Evolutionary conservation across 2,888 invertebrate genomes (phyloP), one percentile per base, ranked within the genome.

Genomic region (Rhagonycha lutea): DNA sequence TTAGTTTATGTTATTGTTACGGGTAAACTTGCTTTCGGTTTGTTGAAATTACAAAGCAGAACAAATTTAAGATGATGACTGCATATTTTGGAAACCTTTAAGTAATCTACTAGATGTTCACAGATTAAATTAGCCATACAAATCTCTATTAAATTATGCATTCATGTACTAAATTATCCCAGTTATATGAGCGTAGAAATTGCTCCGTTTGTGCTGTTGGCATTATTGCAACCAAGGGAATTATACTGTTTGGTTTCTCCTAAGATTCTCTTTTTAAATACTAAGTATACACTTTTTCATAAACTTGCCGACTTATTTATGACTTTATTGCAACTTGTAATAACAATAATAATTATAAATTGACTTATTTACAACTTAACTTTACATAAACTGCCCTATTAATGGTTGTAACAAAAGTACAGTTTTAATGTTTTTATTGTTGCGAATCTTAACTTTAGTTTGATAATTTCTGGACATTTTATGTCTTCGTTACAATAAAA

Each of bases 71-170:
- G 63, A 65, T 65, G 63, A 65, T 65, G 60, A 69, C 47, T 69
- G 69, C 28, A 69, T 69, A 69, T 69, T 69, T 69, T 69, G 28
- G 32, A 62, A 62, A 61, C 60, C 63, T 70, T 61, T 29, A 70
- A 62, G 67, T 67, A 78, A 74, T 79, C 76, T 77, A 74, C 72
- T 73, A 72, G 76, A 74, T 76, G 77, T 74, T 72, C 78, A 80
- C 78, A 81, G 81, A 82, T 82, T 81, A 82, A 83, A 82, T 82
- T 82, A 82, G 75, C 81, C 81, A 80, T 80, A 80, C 82, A 82
- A 82, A 81, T 82, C 81, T 80, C 81, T 81, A 83, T 83, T 83
- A 81, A 83, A 82, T 83, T 82, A 83, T 81, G 80, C 80, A 83
- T 82, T 82, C 82, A 81, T 79, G 79, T 80, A 81, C 82, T 77